phyloP scores from a whole-genome alignment of 1,140 invertebrate genomes.

The Kradibia gibbosae region DNA sequence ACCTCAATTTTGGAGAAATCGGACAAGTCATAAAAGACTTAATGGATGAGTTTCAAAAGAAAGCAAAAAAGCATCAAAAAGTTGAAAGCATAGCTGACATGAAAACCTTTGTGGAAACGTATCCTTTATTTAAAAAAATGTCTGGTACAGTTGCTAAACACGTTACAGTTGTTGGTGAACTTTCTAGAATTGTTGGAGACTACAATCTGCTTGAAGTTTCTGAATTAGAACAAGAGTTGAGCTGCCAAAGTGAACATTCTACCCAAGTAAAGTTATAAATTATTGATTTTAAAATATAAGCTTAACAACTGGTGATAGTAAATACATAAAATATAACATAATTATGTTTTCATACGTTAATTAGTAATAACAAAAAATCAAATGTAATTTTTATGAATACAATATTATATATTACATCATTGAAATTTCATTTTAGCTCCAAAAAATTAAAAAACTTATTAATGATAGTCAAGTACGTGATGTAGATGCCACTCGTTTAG shows the following conservation, averaged over 20 bases:
- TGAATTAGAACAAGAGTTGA: conserved; percentile 96
- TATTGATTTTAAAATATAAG: not conserved
- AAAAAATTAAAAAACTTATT: conserved; percentile 82
- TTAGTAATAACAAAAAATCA: not conserved
- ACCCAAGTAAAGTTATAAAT: conserved; percentile 78
- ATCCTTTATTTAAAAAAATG: conserved; percentile 99
- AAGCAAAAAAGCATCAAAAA: conserved; percentile 96
- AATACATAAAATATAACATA: conserved; percentile 1
- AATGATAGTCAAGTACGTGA: conserved; percentile 81
- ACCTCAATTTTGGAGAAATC: conserved; percentile 98
- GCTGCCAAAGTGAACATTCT: conserved; percentile 93
- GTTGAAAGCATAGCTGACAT: conserved; percentile 98
- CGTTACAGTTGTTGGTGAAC: conserved; percentile 94
- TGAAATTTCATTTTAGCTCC: conserved; percentile 61
- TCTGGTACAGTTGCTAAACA: conserved; percentile 98
- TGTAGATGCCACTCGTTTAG: conserved; percentile 88
- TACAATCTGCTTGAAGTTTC: conserved; percentile 92
- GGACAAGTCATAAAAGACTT: conserved; percentile 96
- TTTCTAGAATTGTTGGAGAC: conserved; percentile 87
- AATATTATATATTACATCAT: not conserved
- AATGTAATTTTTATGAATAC: not conserved
- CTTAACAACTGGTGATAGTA: not conserved
- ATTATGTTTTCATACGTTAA: not conserved
- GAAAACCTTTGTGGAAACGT: conserved; percentile 99
- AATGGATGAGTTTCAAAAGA: conserved; percentile 98